These are phyloP conservation scores for Contarinia nasturtii DNA, from an alignment of 1,140 invertebrate genomes.

Conservation along the genomic window DNA sequence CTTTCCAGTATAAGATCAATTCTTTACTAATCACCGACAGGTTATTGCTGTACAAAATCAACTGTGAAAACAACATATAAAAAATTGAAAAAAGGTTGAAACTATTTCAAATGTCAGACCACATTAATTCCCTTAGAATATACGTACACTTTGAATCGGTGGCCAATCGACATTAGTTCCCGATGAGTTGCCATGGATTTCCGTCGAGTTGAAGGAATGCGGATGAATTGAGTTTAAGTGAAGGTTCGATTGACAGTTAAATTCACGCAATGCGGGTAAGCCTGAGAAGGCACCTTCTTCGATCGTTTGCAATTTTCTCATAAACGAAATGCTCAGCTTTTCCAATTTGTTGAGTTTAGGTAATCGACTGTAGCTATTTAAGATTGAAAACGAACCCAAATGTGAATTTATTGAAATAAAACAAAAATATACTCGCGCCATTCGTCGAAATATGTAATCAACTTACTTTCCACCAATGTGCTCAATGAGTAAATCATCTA, in stretches of 20 bases:
- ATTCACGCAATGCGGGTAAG: conserved; percentile 14
- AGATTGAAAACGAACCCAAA: too few relatives aligned
- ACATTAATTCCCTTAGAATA: too few relatives aligned
- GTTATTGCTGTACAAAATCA: conserved; percentile 47
- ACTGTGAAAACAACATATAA: conserved; percentile 17
- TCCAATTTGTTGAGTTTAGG: conserved; percentile 34
- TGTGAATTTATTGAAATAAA: too few relatives aligned
- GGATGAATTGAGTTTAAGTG: conserved; percentile 33
- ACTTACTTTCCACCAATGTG: conserved; percentile 25
- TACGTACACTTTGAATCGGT: conserved; percentile 31
- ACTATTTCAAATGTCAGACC: conserved; percentile 15
- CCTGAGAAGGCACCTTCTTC: conserved; percentile 23
- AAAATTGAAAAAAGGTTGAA: conserved; percentile 1
- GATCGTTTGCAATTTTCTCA: conserved; percentile 33
- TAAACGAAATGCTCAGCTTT: conserved; percentile 40
- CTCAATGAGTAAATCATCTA: conserved; percentile 48
- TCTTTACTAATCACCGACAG: conserved; percentile 34
- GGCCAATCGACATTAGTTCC: conserved; percentile 40
- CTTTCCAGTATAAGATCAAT: conserved; percentile 39
- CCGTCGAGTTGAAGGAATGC: too few relatives aligned
- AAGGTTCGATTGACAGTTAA: conserved; percentile 29
- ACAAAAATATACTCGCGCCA: too few relatives aligned
- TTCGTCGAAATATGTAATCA: too few relatives aligned
- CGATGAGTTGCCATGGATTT: too few relatives aligned
- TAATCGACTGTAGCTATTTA: conserved; percentile 30